Percentiles rank a stretch among this genome's conserved stretches.
Conservation (phyloP, 2,888 invertebrate species). For the Steinernema carpocapsae region DNA sequence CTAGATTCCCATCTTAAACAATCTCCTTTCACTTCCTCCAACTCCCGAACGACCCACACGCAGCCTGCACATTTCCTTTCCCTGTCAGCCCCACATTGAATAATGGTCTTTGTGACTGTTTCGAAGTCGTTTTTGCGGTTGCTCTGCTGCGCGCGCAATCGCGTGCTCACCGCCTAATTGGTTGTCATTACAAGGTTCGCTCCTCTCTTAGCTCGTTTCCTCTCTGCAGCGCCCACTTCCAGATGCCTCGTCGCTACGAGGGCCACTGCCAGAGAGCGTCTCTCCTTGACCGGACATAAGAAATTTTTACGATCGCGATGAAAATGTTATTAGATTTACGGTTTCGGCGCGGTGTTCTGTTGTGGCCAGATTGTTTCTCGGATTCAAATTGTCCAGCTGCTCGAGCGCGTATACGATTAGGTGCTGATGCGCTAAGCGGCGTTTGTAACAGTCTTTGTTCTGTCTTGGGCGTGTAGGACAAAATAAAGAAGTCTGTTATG, state of each 20-base stretch:
- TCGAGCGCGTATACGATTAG: neutral
- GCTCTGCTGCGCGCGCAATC: constrained; percentile 20
- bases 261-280: too few species aligned
- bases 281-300: neutral
- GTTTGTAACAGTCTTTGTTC: neutral
- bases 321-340: constrained; percentile 28
- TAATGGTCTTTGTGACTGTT: constrained; percentile 21
- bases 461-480: neutral
- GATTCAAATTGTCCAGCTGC: neutral
- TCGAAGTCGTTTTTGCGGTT: neutral
- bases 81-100: neutral
- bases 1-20: too few species aligned
- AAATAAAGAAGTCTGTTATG: too few species aligned
- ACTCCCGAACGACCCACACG: neutral
- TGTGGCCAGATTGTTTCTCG: neutral
- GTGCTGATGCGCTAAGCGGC: too few species aligned
- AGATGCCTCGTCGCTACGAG: constrained; percentile 25
- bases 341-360: neutral
- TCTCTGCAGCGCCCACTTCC: neutral
- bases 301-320: constrained; percentile 20
- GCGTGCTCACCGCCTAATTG: constrained; percentile 26
- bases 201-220: too few species aligned
- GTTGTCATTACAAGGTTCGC: constrained; percentile 17
- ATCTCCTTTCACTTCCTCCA: too few species aligned
- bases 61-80: neutral